Conservation (phyloP, 2,888 invertebrate species). For the Microplitis deprimator region DNA sequence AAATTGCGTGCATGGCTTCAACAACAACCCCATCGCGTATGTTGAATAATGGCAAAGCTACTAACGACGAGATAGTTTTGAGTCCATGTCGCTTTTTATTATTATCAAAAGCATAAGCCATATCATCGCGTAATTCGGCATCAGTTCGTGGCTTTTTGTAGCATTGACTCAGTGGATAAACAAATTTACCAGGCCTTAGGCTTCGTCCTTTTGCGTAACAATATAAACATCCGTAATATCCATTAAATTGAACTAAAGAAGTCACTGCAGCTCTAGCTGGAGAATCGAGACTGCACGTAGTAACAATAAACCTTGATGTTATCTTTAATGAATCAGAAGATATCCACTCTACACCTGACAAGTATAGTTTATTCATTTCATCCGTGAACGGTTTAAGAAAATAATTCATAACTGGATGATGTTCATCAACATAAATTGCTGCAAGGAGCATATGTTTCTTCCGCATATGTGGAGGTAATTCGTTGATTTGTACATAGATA, state of each 20-base stretch:
- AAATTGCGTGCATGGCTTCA: constrained; percentile 14
- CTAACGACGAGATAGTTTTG: constrained; percentile 5
- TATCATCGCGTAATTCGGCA: background rate
- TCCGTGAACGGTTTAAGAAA: constrained; percentile 24
- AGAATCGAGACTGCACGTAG: constrained; percentile 35
- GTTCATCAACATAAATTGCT: constrained; percentile 33
- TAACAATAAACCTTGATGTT: constrained; percentile 20
- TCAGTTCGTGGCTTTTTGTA: background rate
- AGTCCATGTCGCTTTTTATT: background rate
- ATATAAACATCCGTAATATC: constrained; percentile 41
- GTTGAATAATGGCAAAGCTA: constrained; percentile 29
- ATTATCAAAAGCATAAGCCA: background rate
- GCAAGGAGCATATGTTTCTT: constrained; percentile 43
- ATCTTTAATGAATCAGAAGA: background rate
- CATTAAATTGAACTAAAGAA: constrained; percentile 42
- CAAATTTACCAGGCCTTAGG: background rate
- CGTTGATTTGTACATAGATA: constrained; percentile 45
- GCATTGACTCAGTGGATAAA: constrained; percentile 15
- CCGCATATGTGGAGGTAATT: constrained; percentile 45
- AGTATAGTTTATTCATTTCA: constrained; percentile 25
- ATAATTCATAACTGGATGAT: constrained; percentile 32
- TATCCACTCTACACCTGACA: constrained; percentile 34
- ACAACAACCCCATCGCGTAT: constrained; percentile 21
- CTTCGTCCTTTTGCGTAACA: constrained; percentile 38
- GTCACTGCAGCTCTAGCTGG: constrained; percentile 37